Base-by-base conservation (phyloP, 2,888 invertebrate species). In the Ochropacha duplaris region DNA sequence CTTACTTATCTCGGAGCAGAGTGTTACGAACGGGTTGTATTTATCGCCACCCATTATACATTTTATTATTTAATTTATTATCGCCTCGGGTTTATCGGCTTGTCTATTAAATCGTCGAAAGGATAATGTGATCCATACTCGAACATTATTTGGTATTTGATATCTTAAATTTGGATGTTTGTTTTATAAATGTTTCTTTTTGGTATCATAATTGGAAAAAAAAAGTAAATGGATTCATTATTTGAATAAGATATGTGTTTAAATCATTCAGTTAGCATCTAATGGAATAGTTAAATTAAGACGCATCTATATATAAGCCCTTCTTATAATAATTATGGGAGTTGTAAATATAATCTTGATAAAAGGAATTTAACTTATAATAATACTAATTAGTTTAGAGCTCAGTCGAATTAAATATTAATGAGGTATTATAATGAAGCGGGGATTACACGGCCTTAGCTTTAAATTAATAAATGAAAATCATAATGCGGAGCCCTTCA, bases 51-150 rank as follows among this genome's bases (percentile, higher is more conserved):
- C 80, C 89, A 92, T 92, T 92, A 92, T 91, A 85, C 86, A 81
- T 90, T 92, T 92, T 90, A 92, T 92, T 92, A 91, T 92, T 91
- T 91, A 92, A 92, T 92, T 92, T 92, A 92, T 92, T 91, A 91
- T 90, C 90, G 83, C 89, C 82, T 84, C 75, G 79, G 74, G 80
- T 82, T 89, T 90, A 90, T 90, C 86, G 81, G 84, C 83, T 87
- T 87, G 88, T 88, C 92, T 92, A 92, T 90, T 91, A 89, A 90
- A 90, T 86, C 79, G 88, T 86, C 81, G 86, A 83, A 73, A 81
- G 87, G 88, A 84, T 89, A 90, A 88, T 84, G 82, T 77, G 84
- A 88, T 88, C 82, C 80, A 78, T 87, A 86, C 81, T 84, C 82
- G 82, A 88, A 90, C 86, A 88, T 87, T 82, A 84, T 76, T 86